Conservation (phyloP, 2,888 invertebrate species). For the Morinoia aosen region DNA sequence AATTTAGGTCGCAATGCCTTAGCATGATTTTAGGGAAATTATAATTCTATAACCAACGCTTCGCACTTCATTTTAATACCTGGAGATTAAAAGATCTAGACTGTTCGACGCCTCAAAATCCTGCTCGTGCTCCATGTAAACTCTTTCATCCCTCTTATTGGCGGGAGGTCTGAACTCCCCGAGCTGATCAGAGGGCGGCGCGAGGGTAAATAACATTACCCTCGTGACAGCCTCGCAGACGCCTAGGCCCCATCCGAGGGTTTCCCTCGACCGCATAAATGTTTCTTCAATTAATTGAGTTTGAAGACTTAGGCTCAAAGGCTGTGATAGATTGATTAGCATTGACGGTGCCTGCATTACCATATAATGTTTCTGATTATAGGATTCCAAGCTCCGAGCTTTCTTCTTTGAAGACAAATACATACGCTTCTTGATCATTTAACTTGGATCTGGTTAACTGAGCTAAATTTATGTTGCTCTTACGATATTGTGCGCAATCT, state of each 20-base stretch:
- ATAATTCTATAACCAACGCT: too few species aligned
- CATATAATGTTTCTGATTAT: too few species aligned
- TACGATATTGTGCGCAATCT: too few species aligned
- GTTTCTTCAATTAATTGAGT: neutral
- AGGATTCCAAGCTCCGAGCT: too few species aligned
- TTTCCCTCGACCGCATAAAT: neutral
- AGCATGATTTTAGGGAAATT: too few species aligned
- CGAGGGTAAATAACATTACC: neutral
- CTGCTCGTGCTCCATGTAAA: neutral
- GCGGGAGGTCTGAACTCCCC: neutral
- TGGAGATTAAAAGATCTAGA: neutral
- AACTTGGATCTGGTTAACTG: too few species aligned
- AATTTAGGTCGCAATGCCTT: too few species aligned
- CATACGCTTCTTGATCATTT: too few species aligned
- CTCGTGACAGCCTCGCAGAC: neutral
- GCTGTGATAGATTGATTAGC: too few species aligned
- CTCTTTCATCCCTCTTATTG: neutral
- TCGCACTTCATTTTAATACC: neutral
- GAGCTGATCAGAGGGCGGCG: neutral
- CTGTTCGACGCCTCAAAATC: neutral
- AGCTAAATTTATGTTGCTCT: too few species aligned
- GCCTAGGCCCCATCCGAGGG: neutral
- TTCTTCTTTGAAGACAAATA: too few species aligned
- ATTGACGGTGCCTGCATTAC: too few species aligned
- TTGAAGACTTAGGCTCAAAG: neutral